Evolutionary conservation across 1,140 invertebrate genomes (phyloP).

Genomic region (Drosophila nigrodunni): DNA sequence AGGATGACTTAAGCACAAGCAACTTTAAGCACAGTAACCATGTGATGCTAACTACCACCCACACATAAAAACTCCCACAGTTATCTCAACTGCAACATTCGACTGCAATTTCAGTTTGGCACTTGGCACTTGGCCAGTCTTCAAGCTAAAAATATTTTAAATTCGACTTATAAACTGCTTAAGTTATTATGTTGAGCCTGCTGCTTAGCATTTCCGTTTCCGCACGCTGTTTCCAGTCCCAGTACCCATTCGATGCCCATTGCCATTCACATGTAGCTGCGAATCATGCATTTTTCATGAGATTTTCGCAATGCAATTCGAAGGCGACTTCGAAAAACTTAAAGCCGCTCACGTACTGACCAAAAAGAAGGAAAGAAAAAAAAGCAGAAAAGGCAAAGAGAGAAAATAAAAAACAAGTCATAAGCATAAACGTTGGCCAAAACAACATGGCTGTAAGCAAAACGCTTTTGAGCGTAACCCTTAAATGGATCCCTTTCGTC

Average conservation of each 20-base stretch:
- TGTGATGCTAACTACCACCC: background rate
- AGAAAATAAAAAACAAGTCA: background rate
- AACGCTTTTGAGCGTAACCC: conserved; percentile 15
- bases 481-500: conserved; percentile 9
- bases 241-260: background rate
- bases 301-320: conserved; percentile 48
- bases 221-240: conserved; percentile 35
- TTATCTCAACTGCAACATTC: conserved; percentile 63
- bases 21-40: background rate
- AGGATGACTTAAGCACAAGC: background rate
- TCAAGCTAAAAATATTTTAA: conserved; percentile 50
- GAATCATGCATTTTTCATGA: conserved; percentile 63
- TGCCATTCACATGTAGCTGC: conserved; percentile 18
- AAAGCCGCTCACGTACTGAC: background rate
- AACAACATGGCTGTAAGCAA: conserved; percentile 18
- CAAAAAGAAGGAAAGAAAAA: background rate
- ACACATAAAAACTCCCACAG: conserved; percentile 26
- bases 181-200: conserved; percentile 63
- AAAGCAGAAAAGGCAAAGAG: too few species aligned
- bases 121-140: conserved; percentile 42
- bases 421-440: conserved; percentile 30
- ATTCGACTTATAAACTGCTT: conserved; percentile 75
- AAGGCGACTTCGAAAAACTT: conserved; percentile 31
- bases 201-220: conserved; percentile 74
- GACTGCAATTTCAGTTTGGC: conserved; percentile 40